Conservation (phyloP, 2,797 vertebrate genomes). For the Ambastaia sidthimunki region DNA sequence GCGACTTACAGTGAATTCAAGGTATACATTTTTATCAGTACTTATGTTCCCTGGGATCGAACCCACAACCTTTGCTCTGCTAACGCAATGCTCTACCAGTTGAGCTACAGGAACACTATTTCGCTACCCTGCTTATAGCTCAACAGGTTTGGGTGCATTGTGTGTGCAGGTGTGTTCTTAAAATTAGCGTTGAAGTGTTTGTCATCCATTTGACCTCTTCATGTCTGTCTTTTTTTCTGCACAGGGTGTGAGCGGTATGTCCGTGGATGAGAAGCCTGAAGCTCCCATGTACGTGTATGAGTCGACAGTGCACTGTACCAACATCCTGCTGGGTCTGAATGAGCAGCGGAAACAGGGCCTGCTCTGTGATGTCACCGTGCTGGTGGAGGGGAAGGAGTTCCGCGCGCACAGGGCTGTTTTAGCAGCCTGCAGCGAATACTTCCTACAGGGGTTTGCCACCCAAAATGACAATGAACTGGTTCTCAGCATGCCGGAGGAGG, state of each 20-base stretch:
- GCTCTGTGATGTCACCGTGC: constrained; percentile 99
- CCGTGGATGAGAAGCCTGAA: constrained; percentile 99
- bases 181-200: neutral
- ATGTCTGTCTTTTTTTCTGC: constrained; percentile 71
- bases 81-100: no score
- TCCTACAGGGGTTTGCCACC: constrained; percentile 92
- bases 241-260: constrained; percentile 99
- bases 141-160: neutral
- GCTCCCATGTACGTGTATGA: constrained; percentile 99
- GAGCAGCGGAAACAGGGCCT: constrained; percentile 99
- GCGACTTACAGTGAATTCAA: no score
- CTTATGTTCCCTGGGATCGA: no score
- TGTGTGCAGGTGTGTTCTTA: neutral
- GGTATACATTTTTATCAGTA: no score
- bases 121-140: neutral
- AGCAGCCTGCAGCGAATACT: constrained; percentile 98
- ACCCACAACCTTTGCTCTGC: no score
- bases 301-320: constrained; percentile 99
- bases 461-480: constrained; percentile 94
- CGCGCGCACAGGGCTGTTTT: constrained; percentile 96
- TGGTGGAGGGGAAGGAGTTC: constrained; percentile 97
- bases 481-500: constrained; percentile 96
- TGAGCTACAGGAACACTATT: no score
- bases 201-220: neutral
- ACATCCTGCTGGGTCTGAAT: constrained; percentile 99